phyloP scores from a whole-genome alignment of 1,140 invertebrate species.

The Nebria ingens region DNA sequence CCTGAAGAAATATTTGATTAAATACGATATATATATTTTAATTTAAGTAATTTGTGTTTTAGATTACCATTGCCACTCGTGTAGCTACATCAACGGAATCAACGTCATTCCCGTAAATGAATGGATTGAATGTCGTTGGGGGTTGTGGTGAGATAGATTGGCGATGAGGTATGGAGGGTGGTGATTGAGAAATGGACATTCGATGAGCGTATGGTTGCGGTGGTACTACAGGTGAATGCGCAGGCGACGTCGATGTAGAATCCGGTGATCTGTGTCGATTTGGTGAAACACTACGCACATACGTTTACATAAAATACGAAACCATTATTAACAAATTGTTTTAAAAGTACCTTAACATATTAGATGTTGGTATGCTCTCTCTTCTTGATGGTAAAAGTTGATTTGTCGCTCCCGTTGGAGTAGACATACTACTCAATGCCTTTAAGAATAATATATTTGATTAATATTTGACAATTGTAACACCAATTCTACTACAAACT shows the following conservation, averaged over 20 bases:
- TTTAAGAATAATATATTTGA: constrained; percentile 30
- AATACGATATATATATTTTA: constrained; percentile 2
- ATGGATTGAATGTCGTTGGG: constrained; percentile 58
- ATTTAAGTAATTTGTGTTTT: background rate
- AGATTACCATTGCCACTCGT: constrained; percentile 86
- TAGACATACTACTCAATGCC: constrained; percentile 59
- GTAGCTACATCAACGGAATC: constrained; percentile 98
- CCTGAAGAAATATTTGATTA: constrained; percentile 39
- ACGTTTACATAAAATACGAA: background rate
- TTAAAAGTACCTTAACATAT: constrained; percentile 39
- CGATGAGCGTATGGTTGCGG: constrained; percentile 30
- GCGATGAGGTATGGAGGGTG: constrained; percentile 14
- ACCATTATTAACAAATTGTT: constrained; percentile 11
- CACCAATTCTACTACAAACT: no score
- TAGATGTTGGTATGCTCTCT: constrained; percentile 47
- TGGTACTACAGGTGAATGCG: constrained; percentile 30
- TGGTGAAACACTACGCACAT: constrained; percentile 13
- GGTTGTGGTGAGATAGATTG: constrained; percentile 20
- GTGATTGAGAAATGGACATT: constrained; percentile 17
- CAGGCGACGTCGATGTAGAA: constrained; percentile 26
- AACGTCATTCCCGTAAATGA: constrained; percentile 92
- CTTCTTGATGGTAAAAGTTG: constrained; percentile 51
- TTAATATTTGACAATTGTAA: no score
- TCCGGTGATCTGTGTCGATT: constrained; percentile 18
- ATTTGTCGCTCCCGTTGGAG: constrained; percentile 40